Conservation (phyloP, 2,113 vertebrate species). For the Syrrhaptes paradoxus region DNA sequence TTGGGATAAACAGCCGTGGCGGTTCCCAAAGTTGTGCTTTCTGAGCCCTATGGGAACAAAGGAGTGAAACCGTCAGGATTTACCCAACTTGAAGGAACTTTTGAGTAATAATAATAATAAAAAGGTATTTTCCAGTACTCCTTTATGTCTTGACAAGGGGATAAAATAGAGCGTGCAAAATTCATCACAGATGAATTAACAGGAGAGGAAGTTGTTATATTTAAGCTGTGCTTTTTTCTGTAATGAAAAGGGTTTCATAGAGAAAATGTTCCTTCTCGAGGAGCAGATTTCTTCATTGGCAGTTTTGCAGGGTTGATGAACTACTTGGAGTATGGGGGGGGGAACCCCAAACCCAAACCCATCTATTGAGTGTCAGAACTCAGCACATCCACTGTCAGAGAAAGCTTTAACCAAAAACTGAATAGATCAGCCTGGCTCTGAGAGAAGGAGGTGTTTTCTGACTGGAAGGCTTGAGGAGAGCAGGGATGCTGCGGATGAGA, state of each 20-base stretch:
- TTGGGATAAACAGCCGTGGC: not conserved
- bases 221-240: not conserved
- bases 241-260: slow-evolving; percentile 9
- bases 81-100: not conserved
- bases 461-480: not conserved
- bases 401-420: not conserved
- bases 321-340: not conserved
- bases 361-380: not conserved
- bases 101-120: not conserved
- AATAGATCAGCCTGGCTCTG: not conserved
- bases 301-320: slow-evolving; percentile 34
- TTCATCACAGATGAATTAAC: slow-evolving; percentile 14
- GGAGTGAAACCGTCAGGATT: not conserved
- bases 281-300: slow-evolving; percentile 20
- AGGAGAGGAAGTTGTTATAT: not conserved
- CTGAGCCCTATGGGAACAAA: not conserved
- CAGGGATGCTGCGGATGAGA: not conserved
- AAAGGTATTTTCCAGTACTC: not conserved
- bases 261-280: not conserved
- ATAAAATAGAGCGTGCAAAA: not conserved
- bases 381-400: not conserved
- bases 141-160: not conserved
- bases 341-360: not conserved
- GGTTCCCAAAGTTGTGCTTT: not conserved
- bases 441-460: not conserved